A percentile compares a stretch with the other conserved stretches of the same genome.
Evolutionary conservation across 1,140 invertebrate species (phyloP).

Genomic region (Maniola jurtina): DNA sequence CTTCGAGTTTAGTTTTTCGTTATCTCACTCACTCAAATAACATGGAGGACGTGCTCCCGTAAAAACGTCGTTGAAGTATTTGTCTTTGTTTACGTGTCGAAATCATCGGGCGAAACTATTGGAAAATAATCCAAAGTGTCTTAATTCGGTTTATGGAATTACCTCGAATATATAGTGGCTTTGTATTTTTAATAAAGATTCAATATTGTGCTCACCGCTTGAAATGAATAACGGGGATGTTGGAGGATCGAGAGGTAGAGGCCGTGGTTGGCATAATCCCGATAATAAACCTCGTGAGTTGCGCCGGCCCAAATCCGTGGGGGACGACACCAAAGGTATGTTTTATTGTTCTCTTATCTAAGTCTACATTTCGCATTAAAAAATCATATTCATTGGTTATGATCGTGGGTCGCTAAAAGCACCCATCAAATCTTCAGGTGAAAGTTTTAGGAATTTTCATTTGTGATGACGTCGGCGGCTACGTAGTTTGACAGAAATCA

Average conservation of each 20-base stretch:
- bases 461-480: constrained; percentile 61
- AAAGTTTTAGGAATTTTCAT: constrained; percentile 71
- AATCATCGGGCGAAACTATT: constrained; percentile 41
- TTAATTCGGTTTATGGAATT: constrained; percentile 61
- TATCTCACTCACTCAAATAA: constrained; percentile 51
- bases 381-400: neutral
- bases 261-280: constrained; percentile 69
- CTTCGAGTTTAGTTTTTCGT: neutral
- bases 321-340: constrained; percentile 62
- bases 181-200: constrained; percentile 27
- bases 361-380: neutral
- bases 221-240: constrained; percentile 75
- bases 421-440: constrained; percentile 61
- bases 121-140: constrained; percentile 28
- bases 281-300: constrained; percentile 64
- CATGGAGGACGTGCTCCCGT: constrained; percentile 54
- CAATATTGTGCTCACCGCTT: constrained; percentile 39
- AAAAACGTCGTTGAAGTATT: constrained; percentile 52
- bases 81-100: constrained; percentile 77
- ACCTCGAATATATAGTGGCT: constrained; percentile 26
- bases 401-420: constrained; percentile 16
- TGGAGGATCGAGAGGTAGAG: constrained; percentile 68
- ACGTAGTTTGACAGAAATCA: constrained; percentile 53
- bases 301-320: constrained; percentile 57
- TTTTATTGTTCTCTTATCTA: constrained; percentile 15